Base-by-base conservation (phyloP, 2,113 vertebrate genomes). In the Oceanodroma tethys region DNA sequence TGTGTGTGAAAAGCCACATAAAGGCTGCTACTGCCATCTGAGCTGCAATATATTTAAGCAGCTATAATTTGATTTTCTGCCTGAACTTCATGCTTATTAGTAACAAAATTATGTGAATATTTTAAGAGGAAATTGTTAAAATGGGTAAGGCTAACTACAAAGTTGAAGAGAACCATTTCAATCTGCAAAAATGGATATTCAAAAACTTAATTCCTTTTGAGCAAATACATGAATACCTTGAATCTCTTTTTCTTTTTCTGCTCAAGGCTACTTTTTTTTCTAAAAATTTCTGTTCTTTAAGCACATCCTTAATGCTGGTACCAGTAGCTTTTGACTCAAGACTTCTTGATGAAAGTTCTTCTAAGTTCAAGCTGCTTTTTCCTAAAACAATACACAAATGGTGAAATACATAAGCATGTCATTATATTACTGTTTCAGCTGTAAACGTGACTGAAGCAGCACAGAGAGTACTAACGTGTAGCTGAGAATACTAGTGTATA, bases 201-300 rank as follows among this genome's bases (percentile, higher is more conserved):
- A 79, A 60, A 90, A 52, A 14, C 7, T 48, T 67, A 42, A 92
- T 9, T 81, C 16, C 27, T 82, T 85, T 70, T 62, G 23, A 94
- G 15, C 4, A 68, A 94, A 75, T 30, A 71, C 1, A 25, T 7
- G 11, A 85, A 56, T 97, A 99, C 99, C 99, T 99, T n/a, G 98
- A 99, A 95, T 99, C 98, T 90, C 99, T 99, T 94, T 99, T 99
- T 95, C 99, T 98, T 98, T 98, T 99, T 95, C 99, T 99, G 98
- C 98, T 99, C 86, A 99, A 96, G 42, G 99, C 99, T 97, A 99
- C 99, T 96, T 99, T 99, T 90, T 99, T 99, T 97, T 99, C 99
- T 96, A 99, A 98, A 97, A 99, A 98, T 88, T 99, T 99, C 94
- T 98, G 98, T 94, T 99, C 99, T 97, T 99, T 99, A 78, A 99